Evolutionary conservation across 2,113 vertebrate species (phyloP), one percentile per base, ranked within the genome.

Genomic region (Gorsachius goisagi): DNA sequence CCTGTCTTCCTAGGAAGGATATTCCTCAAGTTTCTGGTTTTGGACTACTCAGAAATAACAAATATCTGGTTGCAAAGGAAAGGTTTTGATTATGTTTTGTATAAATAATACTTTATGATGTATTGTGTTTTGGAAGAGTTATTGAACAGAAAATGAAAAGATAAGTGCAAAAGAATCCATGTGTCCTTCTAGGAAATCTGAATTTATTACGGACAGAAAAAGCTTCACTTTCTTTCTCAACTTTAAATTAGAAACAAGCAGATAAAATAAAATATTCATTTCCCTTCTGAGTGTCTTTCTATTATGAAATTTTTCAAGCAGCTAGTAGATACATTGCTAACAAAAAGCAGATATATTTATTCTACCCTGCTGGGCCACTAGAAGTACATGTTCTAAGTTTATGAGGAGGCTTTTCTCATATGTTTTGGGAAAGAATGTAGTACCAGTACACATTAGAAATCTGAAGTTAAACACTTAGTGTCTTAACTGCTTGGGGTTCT

Each of bases 231-330:
- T 73, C 15, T 63, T 92, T 91, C 89, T 33, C 52, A 93, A 85
- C 21, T 89, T 97, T 83, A 87, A 96, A 96, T 89, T 78, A 77
- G 89, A 96, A 94, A 96, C 56, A 91, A 95, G 77, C 26, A 95
- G 63, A 88, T 59, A 91, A 94, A 85, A 88, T 85, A 93, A 94
- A 93, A 90, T 92, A 81, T 72, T 90, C 11, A 94, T 95, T 94
- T 96, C 86, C 73, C 32, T 85, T 94, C 56, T 74, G 68, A 81
- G 35, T 62, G 22, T 53, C 72, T 88, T 64, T 53, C 28, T 41
- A 20, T 39, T 78, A 41, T 0, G 11, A 88, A 1, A 47, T 92
- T 77, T 92, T 96, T 85, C 89, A 73, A 76, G 37, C 28, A 90
- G 52, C 21, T 78, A 55, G 33, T 77, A 96, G 76, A 90, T 76